phyloP scores from a whole-genome alignment of 2,113 vertebrate genomes.

The Mesembrinibis cayennensis region DNA sequence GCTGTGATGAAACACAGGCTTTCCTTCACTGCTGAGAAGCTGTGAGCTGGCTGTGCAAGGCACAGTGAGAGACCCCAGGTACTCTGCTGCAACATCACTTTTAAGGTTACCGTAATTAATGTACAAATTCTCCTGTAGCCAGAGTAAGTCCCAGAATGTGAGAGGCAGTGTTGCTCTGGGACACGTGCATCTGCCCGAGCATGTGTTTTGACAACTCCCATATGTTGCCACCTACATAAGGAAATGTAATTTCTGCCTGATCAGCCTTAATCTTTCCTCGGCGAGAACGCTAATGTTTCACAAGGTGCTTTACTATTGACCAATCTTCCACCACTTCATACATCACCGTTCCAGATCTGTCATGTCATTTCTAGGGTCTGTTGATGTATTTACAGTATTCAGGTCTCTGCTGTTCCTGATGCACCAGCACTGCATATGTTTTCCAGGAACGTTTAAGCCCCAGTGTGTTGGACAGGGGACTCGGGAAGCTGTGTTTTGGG shows the following conservation, averaged over 20 bases:
- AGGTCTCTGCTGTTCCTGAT: not conserved
- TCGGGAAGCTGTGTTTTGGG: not conserved
- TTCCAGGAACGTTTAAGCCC: not conserved
- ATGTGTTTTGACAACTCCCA: slow-evolving; percentile 16
- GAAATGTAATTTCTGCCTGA: not conserved
- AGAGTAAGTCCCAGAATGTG: not conserved
- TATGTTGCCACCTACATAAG: slow-evolving; percentile 14
- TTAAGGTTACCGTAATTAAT: not conserved
- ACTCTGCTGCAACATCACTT: not conserved
- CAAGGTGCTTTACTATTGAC: not conserved
- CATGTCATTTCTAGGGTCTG: not conserved
- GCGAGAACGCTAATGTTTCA: accelerated
- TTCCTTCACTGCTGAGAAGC: not conserved
- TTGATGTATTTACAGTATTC: too few relatives aligned
- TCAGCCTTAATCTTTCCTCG: not conserved
- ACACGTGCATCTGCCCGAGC: not conserved
- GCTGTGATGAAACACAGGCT: not conserved
- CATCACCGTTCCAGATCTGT: not conserved
- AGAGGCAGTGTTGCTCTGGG: not conserved
- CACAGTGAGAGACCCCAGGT: not conserved
- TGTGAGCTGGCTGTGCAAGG: not conserved
- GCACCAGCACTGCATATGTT: accelerated
- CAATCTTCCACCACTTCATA: not conserved
- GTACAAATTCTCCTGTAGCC: not conserved
- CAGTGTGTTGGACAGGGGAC: too few relatives aligned